Conservation (phyloP, 2,888 invertebrate genomes). For the Tenodera sinensis region DNA sequence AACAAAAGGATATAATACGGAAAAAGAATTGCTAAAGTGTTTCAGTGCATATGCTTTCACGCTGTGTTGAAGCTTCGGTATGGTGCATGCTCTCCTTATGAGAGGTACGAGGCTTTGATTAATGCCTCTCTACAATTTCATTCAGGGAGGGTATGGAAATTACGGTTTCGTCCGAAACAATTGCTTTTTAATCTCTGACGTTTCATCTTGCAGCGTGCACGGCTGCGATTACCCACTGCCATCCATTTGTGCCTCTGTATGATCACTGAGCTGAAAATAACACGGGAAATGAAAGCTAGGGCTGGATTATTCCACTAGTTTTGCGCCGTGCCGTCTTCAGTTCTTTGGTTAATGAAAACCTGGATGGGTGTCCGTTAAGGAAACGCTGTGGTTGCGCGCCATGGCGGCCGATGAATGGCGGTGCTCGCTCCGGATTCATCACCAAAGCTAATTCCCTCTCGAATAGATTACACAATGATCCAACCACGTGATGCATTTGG, state of each 20-base stretch:
- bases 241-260: background rate
- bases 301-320: background rate
- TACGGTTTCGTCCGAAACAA: background rate
- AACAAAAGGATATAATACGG: too few species aligned
- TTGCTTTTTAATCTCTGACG: background rate
- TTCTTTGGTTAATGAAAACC: background rate
- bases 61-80: background rate
- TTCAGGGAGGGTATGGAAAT: background rate
- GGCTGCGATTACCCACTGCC: background rate
- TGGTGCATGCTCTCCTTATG: background rate
- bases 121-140: background rate
- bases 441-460: background rate
- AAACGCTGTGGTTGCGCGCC: background rate
- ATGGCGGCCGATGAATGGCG: background rate
- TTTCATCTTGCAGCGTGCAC: background rate
- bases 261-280: background rate
- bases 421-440: background rate
- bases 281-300: background rate
- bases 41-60: background rate
- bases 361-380: background rate
- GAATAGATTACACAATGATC: background rate
- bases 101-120: background rate
- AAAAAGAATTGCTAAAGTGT: too few species aligned
- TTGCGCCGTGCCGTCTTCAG: background rate
- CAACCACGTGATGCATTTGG: background rate